Conservation (phyloP, 2,888 invertebrate genomes). For the Rhingia campestris region DNA sequence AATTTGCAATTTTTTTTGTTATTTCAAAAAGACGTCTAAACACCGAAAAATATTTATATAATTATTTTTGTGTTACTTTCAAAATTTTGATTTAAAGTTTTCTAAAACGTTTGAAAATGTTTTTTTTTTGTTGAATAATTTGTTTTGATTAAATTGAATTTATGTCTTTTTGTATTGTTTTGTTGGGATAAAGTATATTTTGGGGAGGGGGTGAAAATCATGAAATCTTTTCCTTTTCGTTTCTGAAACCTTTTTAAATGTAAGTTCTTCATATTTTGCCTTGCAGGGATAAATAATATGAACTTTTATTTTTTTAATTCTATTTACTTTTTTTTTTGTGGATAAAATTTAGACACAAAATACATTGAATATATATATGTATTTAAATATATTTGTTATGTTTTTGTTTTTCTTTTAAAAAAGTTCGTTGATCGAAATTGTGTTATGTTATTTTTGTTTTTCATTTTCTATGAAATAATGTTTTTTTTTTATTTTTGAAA, state of each 20-base stretch:
- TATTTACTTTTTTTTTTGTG: slow-evolving; percentile 61
- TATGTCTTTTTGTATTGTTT: slow-evolving; percentile 4
- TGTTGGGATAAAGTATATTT: slow-evolving; percentile 52
- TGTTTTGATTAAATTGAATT: slow-evolving; percentile 50
- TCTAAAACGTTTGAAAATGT: slow-evolving; percentile 67
- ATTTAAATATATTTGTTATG: slow-evolving; percentile 75
- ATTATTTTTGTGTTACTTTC: slow-evolving; percentile 70
- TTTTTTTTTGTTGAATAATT: slow-evolving; percentile 42
- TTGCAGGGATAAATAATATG: slow-evolving; percentile 60
- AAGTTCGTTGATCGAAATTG: slow-evolving; percentile 74
- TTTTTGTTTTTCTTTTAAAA: slow-evolving; percentile 67
- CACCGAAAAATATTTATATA: slow-evolving; percentile 82
- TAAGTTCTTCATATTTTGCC: slow-evolving; percentile 65
- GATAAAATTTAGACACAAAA: slow-evolving; percentile 77
- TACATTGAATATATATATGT: slow-evolving; percentile 75
- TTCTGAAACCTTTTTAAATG: slow-evolving; percentile 69
- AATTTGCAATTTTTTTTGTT: slow-evolving; percentile 76
- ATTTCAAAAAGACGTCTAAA: slow-evolving; percentile 83
- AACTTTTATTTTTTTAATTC: slow-evolving; percentile 44
- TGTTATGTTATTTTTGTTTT: slow-evolving; percentile 33
- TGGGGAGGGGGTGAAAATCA: slow-evolving; percentile 39
- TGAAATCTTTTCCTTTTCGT: slow-evolving; percentile 71
- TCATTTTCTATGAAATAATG: slow-evolving; percentile 46
- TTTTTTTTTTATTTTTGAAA: slow-evolving; percentile 53
- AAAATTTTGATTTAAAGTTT: slow-evolving; percentile 77